Percentiles rank a stretch among this genome's conserved stretches.
Conservation (phyloP, 1,140 invertebrate species). For the Dysdera silvatica region DNA sequence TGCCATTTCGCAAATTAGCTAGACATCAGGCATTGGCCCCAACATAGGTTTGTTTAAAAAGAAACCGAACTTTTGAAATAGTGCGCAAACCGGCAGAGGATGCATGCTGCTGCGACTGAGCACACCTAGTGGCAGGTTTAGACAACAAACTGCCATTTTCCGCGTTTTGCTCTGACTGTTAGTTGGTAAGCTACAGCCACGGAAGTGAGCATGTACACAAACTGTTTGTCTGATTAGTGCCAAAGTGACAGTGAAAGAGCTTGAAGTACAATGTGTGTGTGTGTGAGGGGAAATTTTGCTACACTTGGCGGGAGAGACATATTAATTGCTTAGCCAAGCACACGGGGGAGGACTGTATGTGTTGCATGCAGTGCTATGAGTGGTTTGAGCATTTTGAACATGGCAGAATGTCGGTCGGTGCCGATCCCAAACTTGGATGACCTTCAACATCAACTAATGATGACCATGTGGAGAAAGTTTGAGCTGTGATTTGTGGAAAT, state of each 20-base stretch:
- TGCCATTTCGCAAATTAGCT: too few species aligned
- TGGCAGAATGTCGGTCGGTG: not conserved
- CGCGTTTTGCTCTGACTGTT: not conserved
- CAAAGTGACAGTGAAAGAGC: not conserved
- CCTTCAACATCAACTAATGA: not conserved
- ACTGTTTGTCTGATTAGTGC: too few species aligned
- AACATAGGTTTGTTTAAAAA: too few species aligned
- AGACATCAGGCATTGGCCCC: too few species aligned
- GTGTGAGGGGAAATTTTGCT: slow-evolving; percentile 8
- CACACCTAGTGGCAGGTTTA: not conserved
- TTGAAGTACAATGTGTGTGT: not conserved
- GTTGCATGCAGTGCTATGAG: not conserved
- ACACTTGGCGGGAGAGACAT: not conserved
- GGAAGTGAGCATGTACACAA: too few species aligned
- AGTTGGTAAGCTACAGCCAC: too few species aligned
- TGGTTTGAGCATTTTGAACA: not conserved
- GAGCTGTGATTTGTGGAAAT: too few species aligned
- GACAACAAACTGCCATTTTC: not conserved
- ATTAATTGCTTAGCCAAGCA: not conserved
- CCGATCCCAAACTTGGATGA: not conserved
- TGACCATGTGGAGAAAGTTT: not conserved
- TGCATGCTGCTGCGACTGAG: not conserved
- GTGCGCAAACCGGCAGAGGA: not conserved
- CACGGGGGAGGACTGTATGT: not conserved
- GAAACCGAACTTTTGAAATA: not conserved